Percentiles rank a stretch among this genome's conserved stretches.
Conservation (phyloP, 2,888 invertebrate genomes). For the Laspeyria flexula region DNA sequence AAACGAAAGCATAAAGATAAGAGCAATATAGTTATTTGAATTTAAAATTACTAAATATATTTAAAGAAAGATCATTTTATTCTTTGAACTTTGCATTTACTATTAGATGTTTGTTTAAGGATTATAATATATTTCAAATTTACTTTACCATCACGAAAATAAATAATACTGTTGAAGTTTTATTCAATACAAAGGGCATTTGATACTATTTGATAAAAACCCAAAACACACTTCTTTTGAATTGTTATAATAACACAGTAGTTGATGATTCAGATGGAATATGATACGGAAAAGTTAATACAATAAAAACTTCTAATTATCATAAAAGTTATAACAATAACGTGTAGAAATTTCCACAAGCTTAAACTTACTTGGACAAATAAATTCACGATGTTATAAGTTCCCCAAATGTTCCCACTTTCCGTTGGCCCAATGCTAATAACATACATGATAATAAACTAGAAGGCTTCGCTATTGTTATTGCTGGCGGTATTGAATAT, state of each 20-base stretch:
- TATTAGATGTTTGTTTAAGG: too few relatives aligned
- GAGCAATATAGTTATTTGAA: too few relatives aligned
- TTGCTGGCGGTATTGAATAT: slow-evolving; percentile 64
- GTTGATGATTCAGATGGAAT: background rate
- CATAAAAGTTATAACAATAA: slow-evolving; percentile 21
- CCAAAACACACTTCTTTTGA: too few relatives aligned
- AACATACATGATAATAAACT: slow-evolving; percentile 60
- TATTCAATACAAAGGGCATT: too few relatives aligned
- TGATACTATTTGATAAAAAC: too few relatives aligned
- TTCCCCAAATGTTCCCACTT: slow-evolving; percentile 40
- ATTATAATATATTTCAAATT: too few relatives aligned
- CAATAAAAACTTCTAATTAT: background rate
- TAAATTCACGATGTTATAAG: slow-evolving; percentile 29
- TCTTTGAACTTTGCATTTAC: too few relatives aligned
- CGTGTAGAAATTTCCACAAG: slow-evolving; percentile 19
- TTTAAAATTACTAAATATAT: background rate
- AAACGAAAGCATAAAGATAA: background rate
- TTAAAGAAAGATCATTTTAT: background rate
- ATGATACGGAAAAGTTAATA: background rate
- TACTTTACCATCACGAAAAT: too few relatives aligned
- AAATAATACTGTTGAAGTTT: too few relatives aligned
- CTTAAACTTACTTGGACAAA: slow-evolving; percentile 16
- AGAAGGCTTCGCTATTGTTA: slow-evolving; percentile 56
- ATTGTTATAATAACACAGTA: background rate
- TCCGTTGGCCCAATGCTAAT: slow-evolving; percentile 47